Evolutionary conservation across 2,888 invertebrate genomes (phyloP), one percentile per base, ranked within the genome.

Genomic region (Diadegma fenestrale): DNA sequence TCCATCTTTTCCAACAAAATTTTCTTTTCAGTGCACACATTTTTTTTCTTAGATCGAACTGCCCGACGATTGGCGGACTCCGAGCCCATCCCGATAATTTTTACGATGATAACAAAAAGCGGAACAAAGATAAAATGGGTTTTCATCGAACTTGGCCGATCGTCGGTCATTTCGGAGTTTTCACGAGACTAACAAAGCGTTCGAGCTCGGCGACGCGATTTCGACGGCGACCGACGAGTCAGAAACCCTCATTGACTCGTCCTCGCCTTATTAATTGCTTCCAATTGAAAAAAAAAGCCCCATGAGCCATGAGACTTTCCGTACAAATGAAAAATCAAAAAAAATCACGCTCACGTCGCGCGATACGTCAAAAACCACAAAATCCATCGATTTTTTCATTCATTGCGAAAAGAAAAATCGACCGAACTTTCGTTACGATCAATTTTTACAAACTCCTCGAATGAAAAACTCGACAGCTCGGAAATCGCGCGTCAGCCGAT

Each of bases 151-250:
- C 85, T 85, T 80, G 80, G 80, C 83, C 82, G 82, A 80, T 85
- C 83, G 83, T 76, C 75, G 80, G 80, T 69, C 76, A 77, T 76
- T 77, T 64, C 82, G 76, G 64, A 58, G 6, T 12, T 26, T 58
- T 76, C 48, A 71, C 90, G 89, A 90, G 90, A 91, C 88, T 88
- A 87, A 75, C 58, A 63, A 83, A 66, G 14, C 10, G 22, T 51
- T 33, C 1, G 58, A 73, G 63, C 51, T 45, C 71, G 51, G 61
- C n/a, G 58, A 5, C 58, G 26, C 68, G 71, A 6, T n/a, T n/a
- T n/a, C n/a, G n/a, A n/a, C n/a, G n/a, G n/a, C n/a, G n/a, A n/a
- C n/a, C n/a, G n/a, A n/a, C n/a, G n/a, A n/a, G n/a, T n/a, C n/a
- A n/a, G n/a, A n/a, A n/a, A n/a, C n/a, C n/a, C n/a, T n/a, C 8